Evolutionary conservation across 2,888 invertebrate species (phyloP).

Genomic region (Creontiades dilutus): DNA sequence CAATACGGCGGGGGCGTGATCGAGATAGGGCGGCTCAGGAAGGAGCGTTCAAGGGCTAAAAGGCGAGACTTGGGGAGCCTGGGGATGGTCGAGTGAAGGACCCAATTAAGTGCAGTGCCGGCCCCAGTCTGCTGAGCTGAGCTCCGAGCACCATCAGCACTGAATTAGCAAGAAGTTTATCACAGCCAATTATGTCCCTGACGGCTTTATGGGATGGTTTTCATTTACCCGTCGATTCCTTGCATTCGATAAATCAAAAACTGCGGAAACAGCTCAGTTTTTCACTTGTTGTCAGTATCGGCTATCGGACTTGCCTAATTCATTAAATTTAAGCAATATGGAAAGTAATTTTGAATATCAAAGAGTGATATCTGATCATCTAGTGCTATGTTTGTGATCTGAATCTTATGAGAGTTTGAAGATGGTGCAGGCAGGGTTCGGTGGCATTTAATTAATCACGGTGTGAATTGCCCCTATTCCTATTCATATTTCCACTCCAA

Average conservation of each 20-base stretch:
- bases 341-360: background rate
- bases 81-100: constrained; percentile 55
- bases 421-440: too few relatives aligned
- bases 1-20: background rate
- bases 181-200: constrained; percentile 70
- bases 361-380: too few relatives aligned
- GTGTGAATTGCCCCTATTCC: too few relatives aligned
- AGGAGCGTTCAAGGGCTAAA: constrained; percentile 4
- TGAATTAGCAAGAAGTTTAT: constrained; percentile 73
- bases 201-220: background rate
- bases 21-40: background rate
- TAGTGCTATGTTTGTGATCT: too few relatives aligned
- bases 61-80: background rate
- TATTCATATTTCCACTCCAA: too few relatives aligned
- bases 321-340: too few relatives aligned
- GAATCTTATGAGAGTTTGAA: too few relatives aligned
- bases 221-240: background rate
- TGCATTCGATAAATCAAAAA: background rate
- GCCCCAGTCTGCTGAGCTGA: constrained; percentile 60
- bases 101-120: constrained; percentile 71
- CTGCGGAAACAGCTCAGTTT: background rate
- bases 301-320: too few relatives aligned
- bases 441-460: too few relatives aligned
- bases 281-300: background rate
- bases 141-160: constrained; percentile 70